Evolutionary conservation across 2,797 vertebrate genomes (phyloP).

Genomic region (Poecile montanus): DNA sequence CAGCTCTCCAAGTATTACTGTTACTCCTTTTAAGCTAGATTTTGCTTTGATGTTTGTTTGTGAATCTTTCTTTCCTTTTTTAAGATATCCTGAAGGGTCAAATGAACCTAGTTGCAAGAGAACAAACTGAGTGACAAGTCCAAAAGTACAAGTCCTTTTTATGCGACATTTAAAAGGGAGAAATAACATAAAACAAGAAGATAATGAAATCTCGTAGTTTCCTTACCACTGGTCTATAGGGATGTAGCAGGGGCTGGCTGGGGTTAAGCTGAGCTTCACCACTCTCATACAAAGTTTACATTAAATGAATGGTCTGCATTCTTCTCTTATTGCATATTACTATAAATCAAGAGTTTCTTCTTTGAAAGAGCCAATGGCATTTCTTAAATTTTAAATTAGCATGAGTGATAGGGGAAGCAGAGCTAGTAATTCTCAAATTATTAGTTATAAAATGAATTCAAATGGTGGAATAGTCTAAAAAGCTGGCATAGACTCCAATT

Average conservation of each 20-base stretch:
- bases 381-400: constrained; percentile 1
- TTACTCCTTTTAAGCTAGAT: neutral
- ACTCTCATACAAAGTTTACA: neutral
- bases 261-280: neutral
- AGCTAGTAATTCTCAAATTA: neutral
- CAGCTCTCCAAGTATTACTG: neutral
- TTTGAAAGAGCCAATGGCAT: neutral
- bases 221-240: neutral
- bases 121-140: neutral
- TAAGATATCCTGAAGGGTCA: neutral
- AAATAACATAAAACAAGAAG: neutral
- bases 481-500: neutral
- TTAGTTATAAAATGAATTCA: neutral
- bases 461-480: neutral
- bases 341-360: neutral
- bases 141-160: neutral
- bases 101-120: neutral
- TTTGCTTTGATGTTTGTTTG: neutral
- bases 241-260: neutral
- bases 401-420: neutral
- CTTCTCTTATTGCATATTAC: neutral
- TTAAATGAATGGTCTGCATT: neutral
- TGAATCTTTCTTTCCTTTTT: neutral
- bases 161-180: neutral
- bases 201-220: neutral